Conservation (phyloP, 2,797 vertebrate species). For the Acrossocheilus fasciatus region DNA sequence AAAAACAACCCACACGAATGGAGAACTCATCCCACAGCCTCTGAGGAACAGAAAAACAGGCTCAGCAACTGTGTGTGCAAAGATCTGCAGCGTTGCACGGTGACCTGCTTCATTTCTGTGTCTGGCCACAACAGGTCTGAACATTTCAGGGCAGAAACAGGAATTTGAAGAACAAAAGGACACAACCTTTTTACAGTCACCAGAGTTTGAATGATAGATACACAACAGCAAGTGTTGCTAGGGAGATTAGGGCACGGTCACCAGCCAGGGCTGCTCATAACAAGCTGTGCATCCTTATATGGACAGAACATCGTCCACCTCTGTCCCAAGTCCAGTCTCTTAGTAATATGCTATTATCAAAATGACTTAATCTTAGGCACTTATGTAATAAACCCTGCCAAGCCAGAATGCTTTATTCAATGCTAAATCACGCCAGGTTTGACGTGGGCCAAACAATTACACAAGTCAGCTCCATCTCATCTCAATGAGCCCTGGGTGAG, state of each 20-base stretch:
- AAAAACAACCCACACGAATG: slow-evolving; percentile 32
- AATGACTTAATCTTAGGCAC: not conserved
- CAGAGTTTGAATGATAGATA: slow-evolving; percentile 15
- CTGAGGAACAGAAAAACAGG: slow-evolving; percentile 1
- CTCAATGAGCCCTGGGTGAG: not conserved
- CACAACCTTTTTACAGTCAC: slow-evolving; percentile 46
- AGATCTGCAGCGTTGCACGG: slow-evolving; percentile 3
- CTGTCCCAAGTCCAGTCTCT: not conserved
- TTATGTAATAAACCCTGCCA: not conserved
- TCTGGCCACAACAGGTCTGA: slow-evolving; percentile 5
- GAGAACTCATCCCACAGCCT: not conserved
- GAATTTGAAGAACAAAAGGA: slow-evolving; percentile 67
- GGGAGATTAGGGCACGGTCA: slow-evolving; percentile 19
- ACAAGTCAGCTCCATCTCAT: not conserved
- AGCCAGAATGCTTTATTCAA: not conserved
- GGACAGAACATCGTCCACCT: not conserved
- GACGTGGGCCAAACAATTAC: too few relatives aligned
- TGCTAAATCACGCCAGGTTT: not conserved
- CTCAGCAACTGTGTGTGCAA: slow-evolving; percentile 29
- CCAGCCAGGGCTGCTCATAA: not conserved
- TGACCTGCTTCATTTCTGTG: slow-evolving; percentile 27
- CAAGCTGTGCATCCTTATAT: slow-evolving; percentile 8
- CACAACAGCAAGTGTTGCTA: slow-evolving; percentile 14
- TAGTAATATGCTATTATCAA: not conserved
- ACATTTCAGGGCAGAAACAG: slow-evolving; percentile 36